Evolutionary conservation across 2,113 vertebrate species (phyloP).

Genomic region (Syngnathus floridae): DNA sequence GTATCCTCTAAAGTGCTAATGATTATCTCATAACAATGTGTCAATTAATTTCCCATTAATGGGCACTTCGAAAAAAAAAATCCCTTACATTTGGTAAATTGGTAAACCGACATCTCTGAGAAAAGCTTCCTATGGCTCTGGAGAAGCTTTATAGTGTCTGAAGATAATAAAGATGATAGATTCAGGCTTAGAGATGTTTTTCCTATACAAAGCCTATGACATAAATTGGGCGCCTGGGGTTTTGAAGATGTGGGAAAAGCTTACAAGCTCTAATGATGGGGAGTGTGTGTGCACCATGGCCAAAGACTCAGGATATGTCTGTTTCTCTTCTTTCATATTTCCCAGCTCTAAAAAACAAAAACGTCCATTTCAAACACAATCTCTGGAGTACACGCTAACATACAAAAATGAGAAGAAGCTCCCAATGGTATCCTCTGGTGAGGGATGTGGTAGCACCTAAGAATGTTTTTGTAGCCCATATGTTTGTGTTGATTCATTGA

Average conservation of each 20-base stretch:
- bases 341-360: background rate
- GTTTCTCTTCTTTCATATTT: background rate
- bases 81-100: background rate
- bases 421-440: background rate
- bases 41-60: background rate
- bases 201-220: background rate
- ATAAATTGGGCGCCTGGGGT: background rate
- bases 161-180: constrained; percentile 10
- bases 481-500: background rate
- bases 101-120: background rate
- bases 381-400: background rate
- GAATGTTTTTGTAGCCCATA: background rate
- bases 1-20: background rate
- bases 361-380: background rate
- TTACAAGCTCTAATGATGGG: constrained; percentile 1
- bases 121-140: background rate
- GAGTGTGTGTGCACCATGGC: background rate
- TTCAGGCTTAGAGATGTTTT: background rate
- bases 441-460: background rate
- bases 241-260: constrained; percentile 1
- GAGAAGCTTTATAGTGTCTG: background rate
- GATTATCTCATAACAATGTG: background rate
- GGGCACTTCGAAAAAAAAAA: background rate
- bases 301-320: constrained; percentile 1
- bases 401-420: background rate